Evolutionary conservation across 2,113 vertebrate species (phyloP).

Genomic region (Cathartes aura): DNA sequence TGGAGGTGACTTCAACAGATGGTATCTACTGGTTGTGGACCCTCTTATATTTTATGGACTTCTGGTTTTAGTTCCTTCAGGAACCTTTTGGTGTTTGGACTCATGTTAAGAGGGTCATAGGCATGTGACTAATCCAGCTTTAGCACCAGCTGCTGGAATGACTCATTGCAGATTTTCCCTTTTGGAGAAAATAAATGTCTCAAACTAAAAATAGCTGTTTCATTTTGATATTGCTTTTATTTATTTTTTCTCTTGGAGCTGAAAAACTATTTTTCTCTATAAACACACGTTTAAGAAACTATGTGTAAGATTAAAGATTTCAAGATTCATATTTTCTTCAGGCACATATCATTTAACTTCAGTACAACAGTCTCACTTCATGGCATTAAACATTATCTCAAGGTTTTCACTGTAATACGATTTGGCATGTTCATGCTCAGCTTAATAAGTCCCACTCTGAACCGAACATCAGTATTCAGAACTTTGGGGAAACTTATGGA

Average conservation of each 20-base stretch:
- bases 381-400: constrained; percentile 4
- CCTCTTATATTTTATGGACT: background rate
- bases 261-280: background rate
- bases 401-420: background rate
- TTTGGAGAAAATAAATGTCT: background rate
- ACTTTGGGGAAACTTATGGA: background rate
- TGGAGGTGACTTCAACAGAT: background rate
- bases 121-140: background rate
- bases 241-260: background rate
- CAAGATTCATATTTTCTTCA: background rate
- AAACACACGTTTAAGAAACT: background rate
- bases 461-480: background rate
- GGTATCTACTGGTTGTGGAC: fast-evolving
- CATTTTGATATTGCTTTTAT: background rate
- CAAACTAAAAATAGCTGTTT: background rate
- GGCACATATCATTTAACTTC: background rate
- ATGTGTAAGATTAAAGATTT: background rate
- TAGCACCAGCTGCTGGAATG: background rate
- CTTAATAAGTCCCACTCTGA: background rate
- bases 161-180: background rate
- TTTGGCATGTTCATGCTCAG: background rate
- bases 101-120: background rate
- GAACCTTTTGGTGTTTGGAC: background rate
- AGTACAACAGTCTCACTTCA: background rate
- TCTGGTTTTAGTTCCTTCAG: background rate